A percentile compares a stretch with the other conserved stretches of the same genome.
phyloP scores from a whole-genome alignment of 2,797 vertebrate species.

The Lithobates sylvaticus region DNA sequence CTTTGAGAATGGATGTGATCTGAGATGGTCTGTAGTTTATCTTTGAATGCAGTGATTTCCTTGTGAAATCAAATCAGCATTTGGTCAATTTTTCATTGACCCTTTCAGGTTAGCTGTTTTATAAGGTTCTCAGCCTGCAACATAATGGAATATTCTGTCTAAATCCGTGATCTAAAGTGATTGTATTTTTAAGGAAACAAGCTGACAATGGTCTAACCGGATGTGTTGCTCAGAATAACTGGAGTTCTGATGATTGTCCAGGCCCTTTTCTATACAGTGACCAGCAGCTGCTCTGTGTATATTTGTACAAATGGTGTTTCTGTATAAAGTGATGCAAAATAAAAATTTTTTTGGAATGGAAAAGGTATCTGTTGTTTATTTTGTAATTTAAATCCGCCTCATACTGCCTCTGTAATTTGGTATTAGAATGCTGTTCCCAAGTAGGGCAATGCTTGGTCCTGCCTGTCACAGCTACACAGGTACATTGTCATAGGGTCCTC shows the following conservation, averaged over 20 bases:
- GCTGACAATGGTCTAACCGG: too few relatives aligned
- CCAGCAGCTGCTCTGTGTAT: constrained; percentile 75
- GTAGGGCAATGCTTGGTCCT: too few relatives aligned
- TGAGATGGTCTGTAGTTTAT: neutral
- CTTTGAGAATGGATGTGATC: neutral
- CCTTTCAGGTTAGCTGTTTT: constrained; percentile 56
- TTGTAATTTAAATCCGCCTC: neutral
- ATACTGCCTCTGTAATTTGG: too few relatives aligned
- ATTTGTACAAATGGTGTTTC: constrained; percentile 84
- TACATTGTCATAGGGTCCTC: too few relatives aligned
- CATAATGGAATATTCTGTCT: neutral
- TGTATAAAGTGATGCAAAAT: constrained; percentile 77
- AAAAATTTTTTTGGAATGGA: constrained; percentile 70
- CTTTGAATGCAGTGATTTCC: constrained; percentile 57
- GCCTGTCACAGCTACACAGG: too few relatives aligned
- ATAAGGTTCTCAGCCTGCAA: neutral
- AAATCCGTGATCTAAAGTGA: neutral
- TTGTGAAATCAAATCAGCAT: constrained; percentile 58
- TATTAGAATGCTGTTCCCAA: too few relatives aligned
- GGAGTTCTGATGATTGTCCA: constrained; percentile 60
- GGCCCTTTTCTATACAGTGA: constrained; percentile 75
- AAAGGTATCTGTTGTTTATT: neutral
- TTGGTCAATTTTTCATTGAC: constrained; percentile 77
- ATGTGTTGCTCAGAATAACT: neutral
- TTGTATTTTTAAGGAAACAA: too few relatives aligned